These are phyloP conservation scores for Platorchestia sp. DNA, from an alignment of 1,140 invertebrate genomes.

Conservation along the genomic window DNA sequence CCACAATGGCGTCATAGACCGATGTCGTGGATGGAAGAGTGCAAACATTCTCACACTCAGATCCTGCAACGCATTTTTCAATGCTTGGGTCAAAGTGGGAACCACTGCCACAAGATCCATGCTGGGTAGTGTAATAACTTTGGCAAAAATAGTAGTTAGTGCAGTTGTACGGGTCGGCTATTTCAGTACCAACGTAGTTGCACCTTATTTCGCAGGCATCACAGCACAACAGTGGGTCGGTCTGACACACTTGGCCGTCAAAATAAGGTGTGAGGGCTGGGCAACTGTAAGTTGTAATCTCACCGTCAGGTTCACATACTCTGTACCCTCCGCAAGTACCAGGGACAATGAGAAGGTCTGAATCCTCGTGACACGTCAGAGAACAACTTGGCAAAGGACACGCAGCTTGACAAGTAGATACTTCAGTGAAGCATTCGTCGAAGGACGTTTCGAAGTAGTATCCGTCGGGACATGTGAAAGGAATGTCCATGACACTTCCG, in stretches of 20 bases:
- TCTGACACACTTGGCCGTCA: constrained; percentile 19
- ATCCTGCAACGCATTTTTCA: constrained; percentile 4
- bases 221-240: not conserved
- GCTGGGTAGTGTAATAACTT: not conserved
- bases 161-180: constrained; percentile 30
- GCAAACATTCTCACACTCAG: not conserved
- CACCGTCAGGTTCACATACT: not conserved
- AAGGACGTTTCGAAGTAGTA: not conserved
- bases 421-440: not conserved
- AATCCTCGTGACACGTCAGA: constrained; percentile 18
- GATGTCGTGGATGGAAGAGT: not conserved
- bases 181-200: constrained; percentile 9
- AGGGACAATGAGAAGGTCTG: not conserved
- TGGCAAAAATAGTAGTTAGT: constrained; percentile 36
- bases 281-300: not conserved
- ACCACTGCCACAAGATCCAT: not conserved
- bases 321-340: not conserved
- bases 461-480: constrained; percentile 30
- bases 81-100: not conserved
- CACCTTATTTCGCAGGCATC: not conserved
- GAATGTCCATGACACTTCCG: not conserved
- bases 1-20: not conserved
- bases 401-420: not conserved
- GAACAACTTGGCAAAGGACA: constrained; percentile 15
- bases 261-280: not conserved